Conservation (phyloP, 2,797 vertebrate genomes). For the Falco concolor region DNA sequence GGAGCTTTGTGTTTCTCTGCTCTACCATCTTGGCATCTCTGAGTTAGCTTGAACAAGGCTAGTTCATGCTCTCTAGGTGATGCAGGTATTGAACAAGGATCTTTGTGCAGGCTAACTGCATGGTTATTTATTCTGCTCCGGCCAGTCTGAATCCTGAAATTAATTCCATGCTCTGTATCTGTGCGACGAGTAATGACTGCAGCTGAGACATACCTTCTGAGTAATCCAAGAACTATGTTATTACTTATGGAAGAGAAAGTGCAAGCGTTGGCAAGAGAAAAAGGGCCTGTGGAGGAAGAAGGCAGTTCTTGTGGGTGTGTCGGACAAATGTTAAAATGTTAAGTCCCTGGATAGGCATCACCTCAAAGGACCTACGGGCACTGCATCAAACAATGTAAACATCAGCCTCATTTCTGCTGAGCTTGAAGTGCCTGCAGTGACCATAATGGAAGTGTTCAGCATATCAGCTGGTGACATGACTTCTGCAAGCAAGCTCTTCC, state of each 20-base stretch:
- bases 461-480: rapidly evolving
- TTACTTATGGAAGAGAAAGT: slow-evolving; percentile 23
- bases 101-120: neutral
- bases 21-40: neutral
- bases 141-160: neutral
- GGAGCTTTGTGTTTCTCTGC: neutral
- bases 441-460: neutral
- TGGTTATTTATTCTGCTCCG: neutral
- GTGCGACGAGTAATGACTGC: neutral
- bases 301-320: neutral
- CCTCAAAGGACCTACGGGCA: neutral
- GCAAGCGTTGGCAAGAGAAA: neutral
- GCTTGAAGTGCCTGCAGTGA: neutral
- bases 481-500: neutral
- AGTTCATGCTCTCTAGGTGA: neutral
- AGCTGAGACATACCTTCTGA: neutral
- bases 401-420: neutral
- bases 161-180: neutral
- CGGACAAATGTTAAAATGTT: neutral
- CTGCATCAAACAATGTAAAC: neutral
- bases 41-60: neutral
- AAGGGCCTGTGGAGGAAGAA: neutral
- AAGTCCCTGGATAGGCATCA: neutral
- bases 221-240: neutral
- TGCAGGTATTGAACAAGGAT: neutral